These are phyloP conservation scores for Bothrops jararaca DNA, from an alignment of 2,113 vertebrate species.

Conservation along the genomic window DNA sequence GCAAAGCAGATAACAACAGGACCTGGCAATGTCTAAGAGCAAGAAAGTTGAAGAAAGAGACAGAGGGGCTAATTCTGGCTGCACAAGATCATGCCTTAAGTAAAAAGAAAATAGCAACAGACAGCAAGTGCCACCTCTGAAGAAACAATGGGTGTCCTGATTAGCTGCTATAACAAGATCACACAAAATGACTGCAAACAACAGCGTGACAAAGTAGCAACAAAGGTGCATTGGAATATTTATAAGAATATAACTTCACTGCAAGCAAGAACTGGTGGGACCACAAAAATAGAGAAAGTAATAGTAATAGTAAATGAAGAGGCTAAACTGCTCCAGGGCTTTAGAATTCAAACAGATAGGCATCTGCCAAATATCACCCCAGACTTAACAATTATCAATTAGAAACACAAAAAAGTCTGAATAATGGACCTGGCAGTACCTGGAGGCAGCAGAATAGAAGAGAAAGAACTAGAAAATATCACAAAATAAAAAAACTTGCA, in stretches of 20 bases:
- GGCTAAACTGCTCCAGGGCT: background rate
- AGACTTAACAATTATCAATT: background rate
- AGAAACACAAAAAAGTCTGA: background rate
- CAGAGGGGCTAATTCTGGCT: too few relatives aligned
- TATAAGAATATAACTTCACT: background rate
- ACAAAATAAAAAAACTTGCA: background rate
- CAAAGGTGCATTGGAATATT: background rate
- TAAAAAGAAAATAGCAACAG: background rate
- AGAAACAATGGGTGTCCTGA: background rate
- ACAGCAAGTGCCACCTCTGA: background rate
- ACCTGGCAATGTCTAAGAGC: background rate
- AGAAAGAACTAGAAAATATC: background rate
- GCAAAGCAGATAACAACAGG: background rate
- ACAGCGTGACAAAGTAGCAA: background rate
- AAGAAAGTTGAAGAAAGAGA: background rate
- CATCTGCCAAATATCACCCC: background rate
- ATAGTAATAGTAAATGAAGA: background rate
- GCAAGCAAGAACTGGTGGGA: background rate
- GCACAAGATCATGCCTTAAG: background rate
- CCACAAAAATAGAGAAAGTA: background rate
- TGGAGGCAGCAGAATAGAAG: background rate
- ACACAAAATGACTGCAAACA: background rate
- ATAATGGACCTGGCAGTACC: background rate
- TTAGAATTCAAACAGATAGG: background rate
- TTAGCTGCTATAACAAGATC: background rate